These are phyloP conservation scores for Lagorchestes hirsutus DNA, from an alignment of 2,797 vertebrate species.

Conservation along the genomic window DNA sequence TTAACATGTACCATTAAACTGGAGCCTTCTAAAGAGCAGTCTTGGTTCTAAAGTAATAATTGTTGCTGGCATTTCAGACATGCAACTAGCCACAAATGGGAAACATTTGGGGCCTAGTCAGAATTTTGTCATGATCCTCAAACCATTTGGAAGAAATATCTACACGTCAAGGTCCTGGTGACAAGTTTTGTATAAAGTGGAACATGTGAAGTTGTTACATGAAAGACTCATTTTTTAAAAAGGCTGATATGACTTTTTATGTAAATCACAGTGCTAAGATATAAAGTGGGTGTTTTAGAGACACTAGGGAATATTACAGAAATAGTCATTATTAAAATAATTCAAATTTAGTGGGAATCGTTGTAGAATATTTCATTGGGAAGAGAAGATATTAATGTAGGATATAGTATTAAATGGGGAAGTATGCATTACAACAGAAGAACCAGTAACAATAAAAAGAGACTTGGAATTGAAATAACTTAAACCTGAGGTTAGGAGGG, in stretches of 20 bases:
- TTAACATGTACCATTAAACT: not conserved
- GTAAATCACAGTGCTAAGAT: not conserved
- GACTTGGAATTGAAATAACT: constrained; percentile 8
- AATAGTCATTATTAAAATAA: constrained; percentile 17
- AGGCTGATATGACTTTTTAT: constrained; percentile 16
- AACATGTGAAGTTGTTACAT: constrained; percentile 8
- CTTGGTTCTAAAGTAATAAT: not conserved
- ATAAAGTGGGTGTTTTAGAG: constrained; percentile 2
- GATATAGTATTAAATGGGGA: not conserved
- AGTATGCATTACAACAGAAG: not conserved
- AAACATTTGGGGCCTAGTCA: not conserved
- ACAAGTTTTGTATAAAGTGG: not conserved
- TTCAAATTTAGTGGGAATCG: constrained; percentile 22
- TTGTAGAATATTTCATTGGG: not conserved
- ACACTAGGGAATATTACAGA: not conserved
- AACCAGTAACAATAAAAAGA: not conserved
- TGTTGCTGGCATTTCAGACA: not conserved
- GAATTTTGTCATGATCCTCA: not conserved
- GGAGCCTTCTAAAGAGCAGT: not conserved
- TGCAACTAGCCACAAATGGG: not conserved
- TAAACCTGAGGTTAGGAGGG: constrained; percentile 32
- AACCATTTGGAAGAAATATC: not conserved
- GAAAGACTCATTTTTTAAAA: constrained; percentile 13
- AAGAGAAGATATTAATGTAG: constrained; percentile 25
- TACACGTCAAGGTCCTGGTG: not conserved